Evolutionary conservation across 2,797 vertebrate species (phyloP).

Genomic region (Gambelia wislizenii): DNA sequence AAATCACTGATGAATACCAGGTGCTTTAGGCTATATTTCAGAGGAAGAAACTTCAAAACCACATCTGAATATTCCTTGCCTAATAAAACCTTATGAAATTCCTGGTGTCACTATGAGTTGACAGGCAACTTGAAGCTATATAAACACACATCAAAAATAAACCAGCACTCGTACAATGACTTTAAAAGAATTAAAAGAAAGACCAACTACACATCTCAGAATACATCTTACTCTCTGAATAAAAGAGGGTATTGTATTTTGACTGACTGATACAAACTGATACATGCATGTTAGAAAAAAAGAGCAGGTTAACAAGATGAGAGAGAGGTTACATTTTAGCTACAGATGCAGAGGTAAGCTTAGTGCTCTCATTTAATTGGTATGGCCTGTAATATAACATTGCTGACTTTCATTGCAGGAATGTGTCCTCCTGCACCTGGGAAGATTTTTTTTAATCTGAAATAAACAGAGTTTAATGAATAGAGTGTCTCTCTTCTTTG

Average conservation of each 20-base stretch:
- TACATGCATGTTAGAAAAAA: not conserved
- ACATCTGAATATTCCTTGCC: no score
- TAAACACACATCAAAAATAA: not conserved
- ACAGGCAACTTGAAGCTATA: no score
- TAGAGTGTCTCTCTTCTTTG: not conserved
- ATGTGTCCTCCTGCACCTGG: not conserved
- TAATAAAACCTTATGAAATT: no score
- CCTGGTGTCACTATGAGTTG: no score
- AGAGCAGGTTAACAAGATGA: fast-evolving
- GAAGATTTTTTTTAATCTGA: fast-evolving
- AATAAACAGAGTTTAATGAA: not conserved
- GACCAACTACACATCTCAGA: not conserved
- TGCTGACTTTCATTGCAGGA: not conserved
- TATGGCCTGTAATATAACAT: not conserved
- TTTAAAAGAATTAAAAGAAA: not conserved
- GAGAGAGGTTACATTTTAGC: fast-evolving
- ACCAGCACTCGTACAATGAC: not conserved
- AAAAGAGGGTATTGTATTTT: not conserved
- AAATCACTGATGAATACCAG: no score
- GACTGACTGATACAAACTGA: not conserved
- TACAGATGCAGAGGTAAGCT: constrained; percentile 15
- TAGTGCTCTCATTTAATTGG: not conserved
- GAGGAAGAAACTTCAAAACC: no score
- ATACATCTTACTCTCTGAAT: not conserved
- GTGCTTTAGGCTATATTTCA: no score